These are phyloP conservation scores for Holothuria glaberrima DNA, from an alignment of 35 echinoderm and acorn worm genomes.

Conservation along the genomic window DNA sequence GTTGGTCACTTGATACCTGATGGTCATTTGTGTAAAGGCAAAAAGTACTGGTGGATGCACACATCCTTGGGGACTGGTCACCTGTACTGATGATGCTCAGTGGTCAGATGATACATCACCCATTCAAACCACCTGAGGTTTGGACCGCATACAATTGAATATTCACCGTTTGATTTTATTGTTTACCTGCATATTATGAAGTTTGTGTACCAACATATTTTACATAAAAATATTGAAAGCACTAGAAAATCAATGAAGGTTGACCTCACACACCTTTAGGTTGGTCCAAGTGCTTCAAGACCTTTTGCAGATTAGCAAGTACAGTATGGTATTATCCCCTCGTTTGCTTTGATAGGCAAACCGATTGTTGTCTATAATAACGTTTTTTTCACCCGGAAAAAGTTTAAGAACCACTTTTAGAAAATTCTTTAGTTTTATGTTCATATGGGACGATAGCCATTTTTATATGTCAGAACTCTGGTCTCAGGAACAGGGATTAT, in stretches of 20 bases:
- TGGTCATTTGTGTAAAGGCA: not conserved
- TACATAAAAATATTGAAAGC: not conserved
- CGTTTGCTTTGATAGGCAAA: constrained; percentile 26
- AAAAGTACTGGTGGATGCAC: constrained; percentile 1
- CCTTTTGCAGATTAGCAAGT: not conserved
- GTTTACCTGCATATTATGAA: not conserved
- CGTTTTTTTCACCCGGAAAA: not conserved
- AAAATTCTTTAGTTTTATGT: not conserved
- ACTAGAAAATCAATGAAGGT: constrained; percentile 21
- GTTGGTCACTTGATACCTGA: not conserved
- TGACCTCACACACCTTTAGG: constrained; percentile 20
- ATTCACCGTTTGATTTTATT: not conserved
- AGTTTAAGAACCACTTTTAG: constrained; percentile 11
- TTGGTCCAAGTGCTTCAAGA: not conserved
- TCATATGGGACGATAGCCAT: not conserved
- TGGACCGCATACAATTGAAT: not conserved
- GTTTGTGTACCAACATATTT: not conserved
- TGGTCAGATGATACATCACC: not conserved
- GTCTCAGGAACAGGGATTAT: too few species aligned
- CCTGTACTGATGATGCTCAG: not conserved
- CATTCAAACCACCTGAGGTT: too few species aligned
- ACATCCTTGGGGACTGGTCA: not conserved
- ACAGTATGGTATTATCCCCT: not conserved
- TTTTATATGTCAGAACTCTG: too few species aligned
- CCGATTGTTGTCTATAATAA: constrained; percentile 13